phyloP scores from a whole-genome alignment of 2,888 invertebrate genomes.

The Podabrus alpinus region DNA sequence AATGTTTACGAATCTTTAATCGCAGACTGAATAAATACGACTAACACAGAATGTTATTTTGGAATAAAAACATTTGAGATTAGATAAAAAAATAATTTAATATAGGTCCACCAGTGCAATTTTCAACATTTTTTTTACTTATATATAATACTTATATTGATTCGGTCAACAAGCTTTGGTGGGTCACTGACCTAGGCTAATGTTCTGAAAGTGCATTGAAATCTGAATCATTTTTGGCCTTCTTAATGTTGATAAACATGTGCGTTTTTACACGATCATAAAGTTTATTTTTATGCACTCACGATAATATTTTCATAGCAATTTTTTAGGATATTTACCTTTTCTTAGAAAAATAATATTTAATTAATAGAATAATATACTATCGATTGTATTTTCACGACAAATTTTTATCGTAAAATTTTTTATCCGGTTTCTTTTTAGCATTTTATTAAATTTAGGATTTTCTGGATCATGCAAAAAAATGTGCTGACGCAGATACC shows the following conservation, averaged over 20 bases:
- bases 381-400: not conserved
- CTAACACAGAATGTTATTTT: constrained; percentile 3
- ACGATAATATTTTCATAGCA: not conserved
- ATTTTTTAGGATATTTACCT: not conserved
- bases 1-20: constrained; percentile 8
- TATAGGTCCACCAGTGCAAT: not conserved
- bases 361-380: not conserved
- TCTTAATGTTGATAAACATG: constrained; percentile 12
- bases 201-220: constrained; percentile 28
- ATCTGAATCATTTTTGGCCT: constrained; percentile 24
- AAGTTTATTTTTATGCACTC: not conserved
- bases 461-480: not conserved
- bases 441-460: not conserved
- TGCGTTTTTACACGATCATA: not conserved
- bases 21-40: constrained; percentile 8
- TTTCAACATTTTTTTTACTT: constrained; percentile 2
- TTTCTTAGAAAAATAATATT: not conserved
- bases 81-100: constrained; percentile 13
- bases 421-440: not conserved
- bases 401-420: not conserved
- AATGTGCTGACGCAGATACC: not conserved
- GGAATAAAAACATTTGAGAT: constrained; percentile 5
- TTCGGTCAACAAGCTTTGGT: constrained; percentile 34
- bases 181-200: constrained; percentile 39
- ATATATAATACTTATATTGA: constrained; percentile 27